phyloP scores from a whole-genome alignment of 1,140 invertebrate species.

The Tetragonula clypearis region DNA sequence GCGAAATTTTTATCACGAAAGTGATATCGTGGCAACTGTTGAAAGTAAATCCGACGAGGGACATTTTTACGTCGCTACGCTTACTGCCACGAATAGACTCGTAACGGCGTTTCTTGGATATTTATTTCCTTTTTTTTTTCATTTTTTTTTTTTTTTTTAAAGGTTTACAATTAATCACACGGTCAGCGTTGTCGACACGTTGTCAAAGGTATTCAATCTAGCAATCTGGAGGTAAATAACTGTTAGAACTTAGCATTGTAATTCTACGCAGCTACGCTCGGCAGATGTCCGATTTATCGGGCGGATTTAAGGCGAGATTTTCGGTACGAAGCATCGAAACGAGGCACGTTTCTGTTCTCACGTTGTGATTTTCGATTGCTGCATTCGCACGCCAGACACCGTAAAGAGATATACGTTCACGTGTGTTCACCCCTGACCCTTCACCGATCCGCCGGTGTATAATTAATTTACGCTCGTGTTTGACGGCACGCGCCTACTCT shows the following conservation, averaged over 20 bases:
- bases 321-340: neutral
- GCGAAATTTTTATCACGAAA: neutral
- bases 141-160: neutral
- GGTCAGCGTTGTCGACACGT: slow-evolving; percentile 24
- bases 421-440: slow-evolving; percentile 4
- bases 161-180: slow-evolving; percentile 45
- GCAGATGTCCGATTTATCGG: slow-evolving; percentile 43
- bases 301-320: slow-evolving; percentile 17
- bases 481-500: slow-evolving; percentile 1
- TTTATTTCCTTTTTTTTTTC: neutral
- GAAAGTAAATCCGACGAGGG: neutral
- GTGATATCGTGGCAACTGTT: no score
- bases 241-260: slow-evolving; percentile 46
- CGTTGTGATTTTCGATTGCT: no score
- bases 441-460: slow-evolving; percentile 26
- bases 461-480: slow-evolving; percentile 13
- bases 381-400: no score
- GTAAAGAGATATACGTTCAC: no score
- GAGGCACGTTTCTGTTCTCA: no score
- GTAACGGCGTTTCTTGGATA: neutral
- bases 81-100: neutral
- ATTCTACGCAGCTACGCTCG: slow-evolving; percentile 31
- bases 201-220: slow-evolving; percentile 29
- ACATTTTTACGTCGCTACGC: neutral
- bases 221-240: slow-evolving; percentile 32